Evolutionary conservation across 2,888 invertebrate genomes (phyloP).

Genomic region (Folsomia candida): DNA sequence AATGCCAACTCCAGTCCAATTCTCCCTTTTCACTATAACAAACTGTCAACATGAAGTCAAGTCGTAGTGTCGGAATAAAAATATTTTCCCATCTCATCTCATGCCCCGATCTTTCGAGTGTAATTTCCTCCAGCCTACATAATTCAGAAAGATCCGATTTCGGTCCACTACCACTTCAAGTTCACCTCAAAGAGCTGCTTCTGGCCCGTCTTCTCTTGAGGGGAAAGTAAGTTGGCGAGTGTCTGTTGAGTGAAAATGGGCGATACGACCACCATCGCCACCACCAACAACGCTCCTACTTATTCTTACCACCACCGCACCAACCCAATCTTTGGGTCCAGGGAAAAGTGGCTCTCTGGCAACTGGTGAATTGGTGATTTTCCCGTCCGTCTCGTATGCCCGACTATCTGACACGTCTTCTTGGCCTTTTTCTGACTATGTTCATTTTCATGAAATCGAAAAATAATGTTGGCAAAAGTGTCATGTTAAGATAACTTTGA

Average conservation of each 20-base stretch:
- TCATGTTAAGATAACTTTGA: not conserved
- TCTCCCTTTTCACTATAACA: not conserved
- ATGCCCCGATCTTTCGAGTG: constrained; percentile 16
- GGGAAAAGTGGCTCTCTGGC: not conserved
- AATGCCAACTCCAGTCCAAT: not conserved
- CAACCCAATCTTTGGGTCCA: too few relatives aligned
- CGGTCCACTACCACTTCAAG: not conserved
- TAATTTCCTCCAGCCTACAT: constrained; percentile 17
- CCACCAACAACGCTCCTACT: not conserved
- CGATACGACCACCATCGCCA: constrained; percentile 3
- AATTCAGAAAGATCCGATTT: constrained; percentile 19
- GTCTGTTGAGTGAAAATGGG: constrained; percentile 9
- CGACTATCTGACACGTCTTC: not conserved
- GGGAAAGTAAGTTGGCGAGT: not conserved
- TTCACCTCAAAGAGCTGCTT: not conserved
- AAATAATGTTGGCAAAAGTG: not conserved
- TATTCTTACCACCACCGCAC: not conserved
- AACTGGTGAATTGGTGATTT: not conserved
- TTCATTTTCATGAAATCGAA: not conserved
- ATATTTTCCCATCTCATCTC: constrained; percentile 12
- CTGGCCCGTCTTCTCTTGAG: not conserved
- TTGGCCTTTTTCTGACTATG: not conserved
- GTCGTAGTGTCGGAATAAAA: not conserved
- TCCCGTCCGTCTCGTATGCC: too few relatives aligned
- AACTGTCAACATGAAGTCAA: not conserved